Conservation (phyloP, 2,797 vertebrate species). For the Miichthys miiuy region DNA sequence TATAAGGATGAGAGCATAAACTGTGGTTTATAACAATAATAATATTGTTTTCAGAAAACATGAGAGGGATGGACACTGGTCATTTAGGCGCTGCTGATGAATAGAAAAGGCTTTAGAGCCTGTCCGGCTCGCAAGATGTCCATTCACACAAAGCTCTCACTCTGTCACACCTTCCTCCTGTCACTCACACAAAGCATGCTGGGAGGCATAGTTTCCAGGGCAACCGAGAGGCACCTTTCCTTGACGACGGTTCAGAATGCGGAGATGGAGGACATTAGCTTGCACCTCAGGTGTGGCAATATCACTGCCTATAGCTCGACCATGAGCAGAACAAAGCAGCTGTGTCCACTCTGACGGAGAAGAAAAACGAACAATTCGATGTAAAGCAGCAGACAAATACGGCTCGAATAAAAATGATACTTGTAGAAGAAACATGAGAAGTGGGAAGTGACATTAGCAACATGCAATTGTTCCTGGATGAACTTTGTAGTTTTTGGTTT, state of each 20-base stretch:
- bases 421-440: conserved; percentile 14
- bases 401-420: not conserved
- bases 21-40: conserved; percentile 2
- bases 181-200: conserved; percentile 82
- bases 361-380: not conserved
- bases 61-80: conserved; percentile 3
- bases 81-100: conserved; percentile 13
- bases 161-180: conserved; percentile 80
- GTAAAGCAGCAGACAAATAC: conserved; percentile 3
- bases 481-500: conserved; percentile 57
- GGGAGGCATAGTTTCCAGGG: conserved; percentile 83
- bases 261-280: conserved; percentile 76
- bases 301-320: conserved; percentile 57
- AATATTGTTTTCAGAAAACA: conserved; percentile 8
- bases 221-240: conserved; percentile 81
- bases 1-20: not conserved
- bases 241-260: conserved; percentile 80
- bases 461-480: conserved; percentile 36
- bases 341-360: conserved; percentile 7
- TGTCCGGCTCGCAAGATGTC: conserved; percentile 64
- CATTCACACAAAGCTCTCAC: conserved; percentile 72
- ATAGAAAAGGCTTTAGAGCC: conserved; percentile 34
- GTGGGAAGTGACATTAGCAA: conserved; percentile 21
- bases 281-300: conserved; percentile 77
- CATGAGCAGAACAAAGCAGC: conserved; percentile 61